phyloP scores from a whole-genome alignment of 2,797 vertebrate species.

The Rhodeus uyekii region DNA sequence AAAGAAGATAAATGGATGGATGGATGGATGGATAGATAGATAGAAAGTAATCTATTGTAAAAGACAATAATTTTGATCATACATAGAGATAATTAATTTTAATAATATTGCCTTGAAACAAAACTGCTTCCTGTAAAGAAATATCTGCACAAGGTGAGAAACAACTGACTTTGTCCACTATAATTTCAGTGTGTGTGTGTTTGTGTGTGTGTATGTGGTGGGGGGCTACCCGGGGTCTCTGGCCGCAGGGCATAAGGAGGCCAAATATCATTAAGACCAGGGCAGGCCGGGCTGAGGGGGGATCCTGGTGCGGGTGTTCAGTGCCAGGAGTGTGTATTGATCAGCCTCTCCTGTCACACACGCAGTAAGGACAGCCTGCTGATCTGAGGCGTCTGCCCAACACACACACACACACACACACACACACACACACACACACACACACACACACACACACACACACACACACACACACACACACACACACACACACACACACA shows the following conservation, averaged over 20 bases:
- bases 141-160: not conserved
- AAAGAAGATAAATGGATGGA: not conserved
- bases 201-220: conserved; percentile 15
- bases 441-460: conserved; percentile 61
- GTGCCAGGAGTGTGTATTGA: conserved; percentile 89
- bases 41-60: no score
- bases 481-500: conserved; percentile 75
- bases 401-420: conserved; percentile 52
- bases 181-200: not conserved
- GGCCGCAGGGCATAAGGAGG: conserved; percentile 84
- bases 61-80: no score
- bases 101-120: not conserved
- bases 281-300: conserved; percentile 67
- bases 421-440: conserved; percentile 16
- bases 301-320: conserved; percentile 74
- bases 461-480: conserved; percentile 51
- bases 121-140: not conserved
- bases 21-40: not conserved
- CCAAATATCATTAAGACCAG: conserved; percentile 94
- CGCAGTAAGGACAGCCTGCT: conserved; percentile 85
- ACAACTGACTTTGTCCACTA: not conserved
- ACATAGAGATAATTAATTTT: not conserved
- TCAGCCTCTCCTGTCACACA: conserved; percentile 96
- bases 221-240: conserved; percentile 55
- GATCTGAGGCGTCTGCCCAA: conserved; percentile 89